These are phyloP conservation scores for Psilopsiagon aurifrons DNA, from an alignment of 2,113 vertebrate species.

Conservation along the genomic window DNA sequence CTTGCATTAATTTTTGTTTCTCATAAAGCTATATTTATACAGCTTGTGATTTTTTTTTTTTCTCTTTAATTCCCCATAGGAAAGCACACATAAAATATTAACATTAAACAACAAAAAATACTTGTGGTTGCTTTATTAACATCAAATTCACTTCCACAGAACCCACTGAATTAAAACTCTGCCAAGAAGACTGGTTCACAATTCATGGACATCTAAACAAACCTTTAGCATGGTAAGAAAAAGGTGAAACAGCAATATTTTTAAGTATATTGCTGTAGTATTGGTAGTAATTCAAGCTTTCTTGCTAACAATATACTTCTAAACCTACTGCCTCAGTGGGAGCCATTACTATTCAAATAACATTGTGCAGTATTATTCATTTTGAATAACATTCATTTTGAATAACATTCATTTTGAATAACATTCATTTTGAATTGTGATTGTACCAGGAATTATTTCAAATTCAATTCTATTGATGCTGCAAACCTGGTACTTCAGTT, in stretches of 20 bases:
- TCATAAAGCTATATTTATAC: not conserved
- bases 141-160: not conserved
- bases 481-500: not conserved
- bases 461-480: not conserved
- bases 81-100: not conserved
- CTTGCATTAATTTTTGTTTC: not conserved
- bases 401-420: slow-evolving; percentile 25
- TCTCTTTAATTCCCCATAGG: not conserved
- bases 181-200: not conserved
- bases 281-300: slow-evolving; percentile 22
- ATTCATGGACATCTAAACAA: not conserved
- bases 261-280: not conserved
- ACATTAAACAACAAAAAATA: not conserved
- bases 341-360: slow-evolving; percentile 45
- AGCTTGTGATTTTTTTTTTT: not conserved
- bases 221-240: not conserved
- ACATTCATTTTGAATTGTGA: not conserved
- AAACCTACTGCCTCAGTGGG: slow-evolving; percentile 28
- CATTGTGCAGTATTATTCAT: not conserved
- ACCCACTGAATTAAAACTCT: slow-evolving; percentile 34
- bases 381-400: slow-evolving; percentile 16
- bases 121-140: not conserved
- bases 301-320: slow-evolving; percentile 17
- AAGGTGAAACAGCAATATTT: not conserved
- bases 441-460: slow-evolving; percentile 24